Percentiles rank a stretch among this genome's conserved stretches.
Evolutionary conservation across 2,888 invertebrate species (phyloP).

Genomic region (Cephus pulcher): DNA sequence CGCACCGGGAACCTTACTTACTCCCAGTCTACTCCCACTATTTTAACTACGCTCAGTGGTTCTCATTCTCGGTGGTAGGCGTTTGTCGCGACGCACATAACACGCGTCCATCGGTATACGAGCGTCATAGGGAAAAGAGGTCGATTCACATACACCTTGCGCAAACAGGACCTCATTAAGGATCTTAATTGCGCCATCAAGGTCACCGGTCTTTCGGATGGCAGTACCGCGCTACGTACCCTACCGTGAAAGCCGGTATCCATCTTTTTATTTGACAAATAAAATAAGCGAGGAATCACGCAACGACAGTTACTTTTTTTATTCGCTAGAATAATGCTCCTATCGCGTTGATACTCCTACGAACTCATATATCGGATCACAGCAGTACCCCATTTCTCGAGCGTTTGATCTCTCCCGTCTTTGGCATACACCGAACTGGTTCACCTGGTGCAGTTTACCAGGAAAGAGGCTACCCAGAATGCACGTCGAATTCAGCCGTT

Average conservation of each 20-base stretch:
- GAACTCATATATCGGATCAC: background rate
- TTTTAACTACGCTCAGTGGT: slow-evolving; percentile 56
- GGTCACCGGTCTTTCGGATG: slow-evolving; percentile 19
- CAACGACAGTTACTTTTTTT: background rate
- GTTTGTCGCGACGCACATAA: slow-evolving; percentile 1
- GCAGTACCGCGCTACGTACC: slow-evolving; percentile 9
- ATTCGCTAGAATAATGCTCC: background rate
- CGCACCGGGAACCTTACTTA: slow-evolving; percentile 34
- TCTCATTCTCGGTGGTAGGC: slow-evolving; percentile 45
- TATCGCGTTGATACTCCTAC: background rate
- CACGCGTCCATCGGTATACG: slow-evolving; percentile 1
- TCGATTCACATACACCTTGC: slow-evolving; percentile 12
- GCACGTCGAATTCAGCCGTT: background rate
- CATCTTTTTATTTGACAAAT: background rate
- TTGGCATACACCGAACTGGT: background rate
- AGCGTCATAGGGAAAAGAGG: slow-evolving; percentile 17
- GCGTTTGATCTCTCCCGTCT: background rate
- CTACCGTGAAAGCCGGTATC: background rate
- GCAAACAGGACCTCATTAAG: slow-evolving; percentile 17
- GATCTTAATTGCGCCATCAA: slow-evolving; percentile 10
- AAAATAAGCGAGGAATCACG: background rate
- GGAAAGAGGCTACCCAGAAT: background rate
- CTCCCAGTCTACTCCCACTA: slow-evolving; percentile 57
- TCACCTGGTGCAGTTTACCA: background rate
- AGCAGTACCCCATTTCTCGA: background rate